Evolutionary conservation across 2,888 invertebrate genomes (phyloP), one percentile per base, ranked within the genome.

Genomic region (Stegophylla sp.): DNA sequence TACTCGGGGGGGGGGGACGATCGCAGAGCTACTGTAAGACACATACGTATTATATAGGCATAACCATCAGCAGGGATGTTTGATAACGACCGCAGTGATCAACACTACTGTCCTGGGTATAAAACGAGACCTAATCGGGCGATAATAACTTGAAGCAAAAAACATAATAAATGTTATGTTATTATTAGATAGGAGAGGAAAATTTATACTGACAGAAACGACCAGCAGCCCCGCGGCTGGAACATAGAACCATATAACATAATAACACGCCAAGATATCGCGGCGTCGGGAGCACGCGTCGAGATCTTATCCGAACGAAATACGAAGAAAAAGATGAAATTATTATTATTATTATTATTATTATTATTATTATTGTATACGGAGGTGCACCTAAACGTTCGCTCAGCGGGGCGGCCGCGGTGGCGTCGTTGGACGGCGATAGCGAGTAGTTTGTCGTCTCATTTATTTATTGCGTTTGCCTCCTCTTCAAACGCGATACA

Each of bases 271-370:
- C 12, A 23, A 13, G 17, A 13, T 7, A 5, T 10, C 20, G 41
- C 34, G 75, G 45, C 41, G 53, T 75, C 41, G 67, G 56, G 20
- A 63, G 67, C 79, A 79, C 79, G 79, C 79, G 79, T 51, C 23
- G 28, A 71, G 79, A 79, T 79, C 51, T 23, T 79, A 79, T 79
- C 79, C 61, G 28, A 56, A 12, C 15, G 48, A 17, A 20, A 28
- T 3, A 20, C 26, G 9, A n/a, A 63, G 63, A 63, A 48, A 3
- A n/a, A 63, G 63, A 63, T 28, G 45, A 74, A 26, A 20, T 69
- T 43, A 51, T 51, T 28, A 67, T 48, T 48, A 48, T 17, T 28
- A 43, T 43, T 9, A 43, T 23, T 5, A 43, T 20, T 43, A 23
- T 20, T 66, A 43, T 43, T 66, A 66, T 41, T n/a, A n/a, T n/a